Evolutionary conservation across 2,888 invertebrate species (phyloP), one percentile per base, ranked within the genome.

Genomic region (Aspidiotus rigidus): DNA sequence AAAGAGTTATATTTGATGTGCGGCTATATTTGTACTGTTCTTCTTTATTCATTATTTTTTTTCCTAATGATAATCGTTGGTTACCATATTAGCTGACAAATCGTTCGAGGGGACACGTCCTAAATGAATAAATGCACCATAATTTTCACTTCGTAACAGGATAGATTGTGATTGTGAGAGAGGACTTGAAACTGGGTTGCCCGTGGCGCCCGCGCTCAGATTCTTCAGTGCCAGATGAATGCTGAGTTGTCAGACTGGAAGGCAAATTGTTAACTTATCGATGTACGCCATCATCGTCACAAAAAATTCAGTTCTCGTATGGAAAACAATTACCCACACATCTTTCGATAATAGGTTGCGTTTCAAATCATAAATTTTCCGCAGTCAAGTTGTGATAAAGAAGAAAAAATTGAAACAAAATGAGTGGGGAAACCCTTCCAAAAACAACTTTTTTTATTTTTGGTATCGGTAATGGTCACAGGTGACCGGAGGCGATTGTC

Each of bases 1-100:
- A 28, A 28, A 28, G 28, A 28, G 28, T 28, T 49, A 49, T 49
- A 49, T 49, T 28, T n/a, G 49, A 49, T 49, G 49, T n/a, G 49
- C 49, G 49, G 49, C 49, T 13, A 49, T n/a, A 49, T n/a, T 49
- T 13, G 49, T 49, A 49, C 49, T 49, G 49, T 11, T 49, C n/a
- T n/a, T 49, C 49, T 11, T 49, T 13, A 11, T 13, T 49, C 3
- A 13, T 49, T 49, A 49, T 49, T 13, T n/a, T 13, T 44, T 40
- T 15, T 64, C 55, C 54, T 67, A 67, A 67, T 59, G 67, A 49
- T 67, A 67, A 67, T 67, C 67, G 57, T 49, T 53, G 49, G 57
- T 67, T 67, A 60, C 67, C 67, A 67, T 67, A 67, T 67, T 67
- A 67, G 59, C 57, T 57, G 59, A 60, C 67, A 60, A 67, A 67